Evolutionary conservation across 1,140 invertebrate species (phyloP).

Genomic region (Brachionus koreanus): DNA sequence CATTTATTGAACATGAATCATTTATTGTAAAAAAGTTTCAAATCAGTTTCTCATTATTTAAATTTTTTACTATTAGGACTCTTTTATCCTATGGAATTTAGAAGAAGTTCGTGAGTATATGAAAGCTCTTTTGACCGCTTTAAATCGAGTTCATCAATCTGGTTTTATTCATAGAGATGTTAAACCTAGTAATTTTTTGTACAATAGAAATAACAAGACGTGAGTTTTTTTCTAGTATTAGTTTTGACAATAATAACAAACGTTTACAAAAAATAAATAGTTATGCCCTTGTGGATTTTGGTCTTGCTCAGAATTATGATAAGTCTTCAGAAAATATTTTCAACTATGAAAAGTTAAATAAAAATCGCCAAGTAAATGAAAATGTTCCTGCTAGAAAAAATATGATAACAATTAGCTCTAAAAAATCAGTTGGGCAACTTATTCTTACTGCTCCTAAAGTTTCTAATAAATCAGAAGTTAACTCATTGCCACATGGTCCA

Average conservation of each 20-base stretch:
- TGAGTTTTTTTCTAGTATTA: slow-evolving; percentile 46
- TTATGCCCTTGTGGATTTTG: slow-evolving; percentile 79
- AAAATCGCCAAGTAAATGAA: slow-evolving; percentile 11
- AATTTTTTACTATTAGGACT: slow-evolving; percentile 64
- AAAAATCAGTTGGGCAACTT: neutral
- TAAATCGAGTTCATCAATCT: slow-evolving; percentile 75
- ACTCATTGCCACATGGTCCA: slow-evolving; percentile 3
- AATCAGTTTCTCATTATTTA: slow-evolving; percentile 37
- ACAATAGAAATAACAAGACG: slow-evolving; percentile 71
- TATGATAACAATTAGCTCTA: slow-evolving; percentile 12
- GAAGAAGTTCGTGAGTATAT: slow-evolving; percentile 75
- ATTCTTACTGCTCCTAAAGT: slow-evolving; percentile 3
- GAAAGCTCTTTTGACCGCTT: slow-evolving; percentile 72
- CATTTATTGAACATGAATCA: slow-evolving; percentile 75
- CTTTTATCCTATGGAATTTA: slow-evolving; percentile 61
- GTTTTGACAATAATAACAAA: neutral
- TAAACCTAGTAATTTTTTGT: slow-evolving; percentile 88
- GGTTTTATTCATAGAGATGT: slow-evolving; percentile 84
- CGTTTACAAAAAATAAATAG: slow-evolving; percentile 47
- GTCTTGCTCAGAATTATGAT: slow-evolving; percentile 67
- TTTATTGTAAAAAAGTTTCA: slow-evolving; percentile 66
- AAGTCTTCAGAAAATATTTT: slow-evolving; percentile 39
- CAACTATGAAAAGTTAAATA: slow-evolving; percentile 24
- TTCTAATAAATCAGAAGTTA: neutral
- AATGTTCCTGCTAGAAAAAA: slow-evolving; percentile 16